phyloP scores from a whole-genome alignment of 2,113 vertebrate species.

The Pleuronectes platessa region DNA sequence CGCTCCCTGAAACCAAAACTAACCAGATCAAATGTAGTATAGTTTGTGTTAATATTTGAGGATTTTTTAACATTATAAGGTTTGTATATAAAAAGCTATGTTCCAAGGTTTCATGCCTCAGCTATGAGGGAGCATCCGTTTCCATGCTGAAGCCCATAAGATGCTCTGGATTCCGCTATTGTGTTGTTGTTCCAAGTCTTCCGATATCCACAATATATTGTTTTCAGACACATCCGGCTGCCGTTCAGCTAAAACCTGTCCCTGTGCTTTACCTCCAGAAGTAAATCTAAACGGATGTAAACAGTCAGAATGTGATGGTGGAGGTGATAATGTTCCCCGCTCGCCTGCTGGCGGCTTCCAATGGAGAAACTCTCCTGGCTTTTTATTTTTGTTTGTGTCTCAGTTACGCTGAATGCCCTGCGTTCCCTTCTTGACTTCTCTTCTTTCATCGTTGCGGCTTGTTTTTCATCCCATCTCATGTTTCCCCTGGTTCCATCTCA shows the following conservation, averaged over 20 bases:
- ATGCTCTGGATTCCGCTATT: no score
- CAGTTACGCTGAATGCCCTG: slow-evolving; percentile 6
- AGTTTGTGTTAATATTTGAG: no score
- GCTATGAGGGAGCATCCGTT: no score
- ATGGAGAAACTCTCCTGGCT: not conserved
- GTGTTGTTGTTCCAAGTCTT: not conserved
- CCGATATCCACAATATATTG: no score
- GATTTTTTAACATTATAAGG: no score
- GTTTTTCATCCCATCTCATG: not conserved
- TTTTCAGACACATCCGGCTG: not conserved
- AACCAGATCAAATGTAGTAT: no score
- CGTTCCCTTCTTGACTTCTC: slow-evolving; percentile 5
- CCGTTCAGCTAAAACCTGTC: slow-evolving; percentile 23
- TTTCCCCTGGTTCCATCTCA: slow-evolving; percentile 15
- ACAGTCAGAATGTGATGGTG: not conserved
- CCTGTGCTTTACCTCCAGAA: not conserved
- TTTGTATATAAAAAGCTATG: no score
- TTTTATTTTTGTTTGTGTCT: not conserved
- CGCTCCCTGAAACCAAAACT: no score
- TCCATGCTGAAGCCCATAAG: no score
- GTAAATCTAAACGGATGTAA: not conserved
- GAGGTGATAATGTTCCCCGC: not conserved
- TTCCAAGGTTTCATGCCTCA: no score
- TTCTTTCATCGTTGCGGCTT: not conserved
- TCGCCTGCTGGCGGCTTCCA: slow-evolving; percentile 23